Base-by-base conservation (phyloP, 2,888 invertebrate genomes). In the Caprella mutica region DNA sequence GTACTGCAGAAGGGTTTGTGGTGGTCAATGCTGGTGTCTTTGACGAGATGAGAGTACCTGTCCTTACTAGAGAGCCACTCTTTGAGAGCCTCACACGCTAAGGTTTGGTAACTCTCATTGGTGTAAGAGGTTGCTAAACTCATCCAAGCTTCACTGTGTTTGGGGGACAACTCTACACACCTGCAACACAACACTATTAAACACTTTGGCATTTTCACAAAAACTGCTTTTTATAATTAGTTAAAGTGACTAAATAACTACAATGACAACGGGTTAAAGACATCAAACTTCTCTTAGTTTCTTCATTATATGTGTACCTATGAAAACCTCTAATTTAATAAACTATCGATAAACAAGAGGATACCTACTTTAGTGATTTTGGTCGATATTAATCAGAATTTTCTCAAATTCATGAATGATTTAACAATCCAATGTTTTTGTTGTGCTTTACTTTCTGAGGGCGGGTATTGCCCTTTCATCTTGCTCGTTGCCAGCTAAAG, bases 401-500 rank as follows among this genome's bases (percentile, higher is more conserved):
- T n/a, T n/a, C n/a, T n/a, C n/a, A n/a, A n/a, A n/a, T n/a, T n/a
- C n/a, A n/a, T n/a, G n/a, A n/a, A n/a, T n/a, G n/a, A n/a, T n/a
- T n/a, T n/a, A n/a, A n/a, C n/a, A n/a, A n/a, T n/a, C n/a, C n/a
- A n/a, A n/a, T n/a, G n/a, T n/a, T n/a, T n/a, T n/a, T n/a, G n/a
- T n/a, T n/a, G n/a, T n/a, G n/a, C 27, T 46, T 43, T 14, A 62
- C 59, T 48, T 58, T 44, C 59, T 62, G n/a, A 65, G 55, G n/a
- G 65, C 61, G 9, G 61, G 40, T 14, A 65, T 58, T n/a, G 65
- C 65, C 4, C 58, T 17, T 6, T 60, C 53, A 33, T 65, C 81
- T 75, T 86, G 93, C 76, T 99, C 98, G 76, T 98, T 98, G 77
- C 97, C 93, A 38, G 97, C 92, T 73, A 96, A 94, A 29, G 92